Evolutionary conservation across 2,888 invertebrate species (phyloP), one percentile per base, ranked within the genome.

Genomic region (Gryllus longicercus): DNA sequence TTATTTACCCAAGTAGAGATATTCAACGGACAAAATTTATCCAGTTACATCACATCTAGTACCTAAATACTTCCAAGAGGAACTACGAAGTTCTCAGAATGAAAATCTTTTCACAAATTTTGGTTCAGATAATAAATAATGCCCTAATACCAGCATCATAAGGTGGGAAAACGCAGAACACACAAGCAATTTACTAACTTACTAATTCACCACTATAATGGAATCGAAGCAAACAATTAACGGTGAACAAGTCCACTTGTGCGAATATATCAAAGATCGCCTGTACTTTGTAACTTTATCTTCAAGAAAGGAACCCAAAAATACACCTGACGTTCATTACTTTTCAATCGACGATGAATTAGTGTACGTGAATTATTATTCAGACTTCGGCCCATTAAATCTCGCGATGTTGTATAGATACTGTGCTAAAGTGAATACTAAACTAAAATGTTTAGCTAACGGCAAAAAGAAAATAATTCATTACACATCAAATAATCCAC

Each of bases 301-400:
- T 84, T 89, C 90, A 79, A 89, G 90, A 80, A 90, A 91, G 85
- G 88, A 90, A 83, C 89, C 93, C 51, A 91, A 91, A 85, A 92
- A 90, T 83, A 93, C 93, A 38, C 85, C 87, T 23, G 92, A 93
- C 82, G 91, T 91, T 16, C 92, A 94, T 88, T 96, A 93, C 86
- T 95, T 96, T 87, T 91, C 89, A 85, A 91, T 93, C 82, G 96
- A 96, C 85, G 91, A 93, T 84, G 94, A 95, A 85, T 88, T 95
- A 83, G 87, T 93, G 0, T 96, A 96, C 86, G 92, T 94, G 88
- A 95, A 95, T 86, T 95, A 94, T 87, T 96, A 95, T 87, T 91
- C 92, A 49, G 97, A 97, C 87, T 97, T 97, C 88, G 97, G 97
- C 5, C 97, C 97, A 0, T 88, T 96, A 83, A 96, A 96, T 88